Evolutionary conservation across 2,113 vertebrate species (phyloP).

Genomic region (Electrona antarctica): DNA sequence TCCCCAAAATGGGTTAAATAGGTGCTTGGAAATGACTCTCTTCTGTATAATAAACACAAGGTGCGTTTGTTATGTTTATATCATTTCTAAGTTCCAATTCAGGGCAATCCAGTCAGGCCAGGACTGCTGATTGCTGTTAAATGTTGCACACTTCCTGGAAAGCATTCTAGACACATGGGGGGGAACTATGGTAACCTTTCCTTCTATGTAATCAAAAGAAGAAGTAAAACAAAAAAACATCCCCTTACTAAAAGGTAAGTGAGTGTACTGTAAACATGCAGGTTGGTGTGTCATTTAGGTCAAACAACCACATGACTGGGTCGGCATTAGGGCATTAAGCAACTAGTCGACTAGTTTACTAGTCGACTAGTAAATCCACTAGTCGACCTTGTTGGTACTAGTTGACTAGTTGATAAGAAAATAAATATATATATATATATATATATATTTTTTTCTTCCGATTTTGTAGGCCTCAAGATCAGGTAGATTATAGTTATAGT

Average conservation of each 20-base stretch:
- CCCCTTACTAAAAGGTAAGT: not conserved
- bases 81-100: not conserved
- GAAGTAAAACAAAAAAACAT: conserved; percentile 28
- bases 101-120: conserved; percentile 6
- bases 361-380: no score
- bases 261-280: conserved; percentile 11
- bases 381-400: no score
- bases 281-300: not conserved
- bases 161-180: conserved; percentile 12
- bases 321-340: not conserved
- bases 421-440: no score
- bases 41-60: not conserved
- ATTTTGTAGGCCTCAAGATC: no score
- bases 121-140: conserved; percentile 43
- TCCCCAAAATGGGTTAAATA: not conserved
- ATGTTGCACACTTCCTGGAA: conserved; percentile 69
- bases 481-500: no score
- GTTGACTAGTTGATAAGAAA: no score
- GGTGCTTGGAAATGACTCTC: not conserved
- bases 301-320: not conserved
- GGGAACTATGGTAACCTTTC: conserved; percentile 49
- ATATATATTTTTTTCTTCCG: no score
- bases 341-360: no score
- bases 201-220: conserved; percentile 22
- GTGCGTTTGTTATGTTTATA: no score